Conservation (phyloP, 2,888 invertebrate species). For the Allophyes oxyacanthae region DNA sequence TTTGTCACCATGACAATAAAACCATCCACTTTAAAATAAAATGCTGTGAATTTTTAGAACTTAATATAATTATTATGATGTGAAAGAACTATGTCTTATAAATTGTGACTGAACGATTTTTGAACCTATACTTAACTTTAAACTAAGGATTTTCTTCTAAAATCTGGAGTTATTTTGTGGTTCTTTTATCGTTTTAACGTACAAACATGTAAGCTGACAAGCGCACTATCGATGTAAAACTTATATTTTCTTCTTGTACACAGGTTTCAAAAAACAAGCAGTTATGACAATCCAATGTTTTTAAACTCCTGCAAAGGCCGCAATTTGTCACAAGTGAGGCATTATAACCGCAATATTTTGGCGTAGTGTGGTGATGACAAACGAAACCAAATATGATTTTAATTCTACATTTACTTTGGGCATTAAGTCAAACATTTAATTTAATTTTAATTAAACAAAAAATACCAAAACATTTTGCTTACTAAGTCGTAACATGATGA, state of each 20-base stretch:
- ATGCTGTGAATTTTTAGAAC: slow-evolving; percentile 70
- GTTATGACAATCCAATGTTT: slow-evolving; percentile 3
- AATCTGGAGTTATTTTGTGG: slow-evolving; percentile 79
- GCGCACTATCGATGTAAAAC: slow-evolving; percentile 57
- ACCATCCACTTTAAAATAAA: slow-evolving; percentile 58
- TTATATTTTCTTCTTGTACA: slow-evolving; percentile 5
- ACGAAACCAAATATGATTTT: slow-evolving; percentile 22
- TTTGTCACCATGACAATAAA: slow-evolving; percentile 67
- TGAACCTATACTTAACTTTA: slow-evolving; percentile 80
- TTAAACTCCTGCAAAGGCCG: not conserved
- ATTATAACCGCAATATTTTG: slow-evolving; percentile 1
- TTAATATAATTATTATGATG: slow-evolving; percentile 62
- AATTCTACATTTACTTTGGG: slow-evolving; percentile 4
- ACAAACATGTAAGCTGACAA: slow-evolving; percentile 47
- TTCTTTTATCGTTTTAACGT: slow-evolving; percentile 66
- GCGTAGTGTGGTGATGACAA: not conserved
- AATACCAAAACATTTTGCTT: no score
- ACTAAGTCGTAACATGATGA: no score
- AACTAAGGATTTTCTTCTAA: slow-evolving; percentile 74
- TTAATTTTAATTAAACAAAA: no score
- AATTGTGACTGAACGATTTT: slow-evolving; percentile 85
- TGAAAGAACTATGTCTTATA: slow-evolving; percentile 78
- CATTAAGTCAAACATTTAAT: no score
- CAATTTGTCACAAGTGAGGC: not conserved
- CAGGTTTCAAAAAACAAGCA: not conserved